Base-by-base conservation (phyloP, 2,888 invertebrate genomes). In the Micropterix aruncella region DNA sequence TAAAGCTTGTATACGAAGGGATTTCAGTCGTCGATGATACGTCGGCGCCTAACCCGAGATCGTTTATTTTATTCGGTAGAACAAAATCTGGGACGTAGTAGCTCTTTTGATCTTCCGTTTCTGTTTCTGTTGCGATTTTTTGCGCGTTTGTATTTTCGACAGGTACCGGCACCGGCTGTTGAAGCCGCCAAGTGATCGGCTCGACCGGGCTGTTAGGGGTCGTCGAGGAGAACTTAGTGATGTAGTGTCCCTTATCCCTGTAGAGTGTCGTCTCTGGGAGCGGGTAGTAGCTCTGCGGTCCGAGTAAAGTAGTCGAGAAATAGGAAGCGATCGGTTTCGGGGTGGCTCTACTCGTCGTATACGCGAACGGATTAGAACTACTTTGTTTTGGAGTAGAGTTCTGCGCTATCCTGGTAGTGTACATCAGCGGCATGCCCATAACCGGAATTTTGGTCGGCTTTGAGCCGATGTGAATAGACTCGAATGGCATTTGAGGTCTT, bases 271-370 rank as follows among this genome's bases (percentile, higher is more conserved):
- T 54, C 44, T 71, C 52, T 1, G 63, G 57, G 2, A 73, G 71
- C 42, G 54, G 70, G 54, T 56, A 73, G 55, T 52, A 72, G 48
- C 62, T 62, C 17, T 56, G 60, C 37, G 70, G 68, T 46, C 68
- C 66, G 18, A 70, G 63, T 3, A 54, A 54, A 2, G 58, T 50
- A 1, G 58, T 60, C 9, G 63, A 60, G 44, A 63, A 66, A 5
- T 57, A 50, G 37, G 59, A 59, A 1, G 63, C 59, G n/a, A 58
- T 56, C 1, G 44, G 46, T 37, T 43, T 41, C 15, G 38, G 17
- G 7, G 51, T 47, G 2, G 55, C 47, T 16, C 59, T 58, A 2
- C 57, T 51, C 36, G 47, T 47, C 18, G 49, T 48, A 15, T 45
- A 41, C 16, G 43, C 18, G 46, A 45, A 48, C 18, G 42, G 38